Conservation (phyloP, 2,797 vertebrate species). For the Lepus oiostolus region DNA sequence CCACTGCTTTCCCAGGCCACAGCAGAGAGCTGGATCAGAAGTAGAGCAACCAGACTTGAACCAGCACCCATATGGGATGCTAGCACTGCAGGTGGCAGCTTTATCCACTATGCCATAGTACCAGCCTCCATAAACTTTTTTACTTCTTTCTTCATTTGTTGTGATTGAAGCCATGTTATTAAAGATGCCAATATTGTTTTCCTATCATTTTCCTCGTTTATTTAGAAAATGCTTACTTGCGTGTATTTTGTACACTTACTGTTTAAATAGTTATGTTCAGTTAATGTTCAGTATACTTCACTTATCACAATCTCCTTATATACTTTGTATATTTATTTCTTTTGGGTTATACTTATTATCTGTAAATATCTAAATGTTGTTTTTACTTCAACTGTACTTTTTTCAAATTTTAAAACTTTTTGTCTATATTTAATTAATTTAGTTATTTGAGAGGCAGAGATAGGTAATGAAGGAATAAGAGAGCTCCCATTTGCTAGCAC, state of each 20-base stretch:
- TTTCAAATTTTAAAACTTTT: background rate
- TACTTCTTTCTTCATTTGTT: background rate
- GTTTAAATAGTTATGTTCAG: constrained; percentile 1
- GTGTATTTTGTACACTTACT: background rate
- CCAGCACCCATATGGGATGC: no score
- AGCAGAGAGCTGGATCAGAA: no score
- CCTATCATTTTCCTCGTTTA: background rate
- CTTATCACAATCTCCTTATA: background rate
- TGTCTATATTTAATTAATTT: no score
- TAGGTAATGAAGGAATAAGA: no score
- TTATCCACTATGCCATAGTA: no score
- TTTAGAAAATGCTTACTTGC: background rate
- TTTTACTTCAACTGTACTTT: background rate
- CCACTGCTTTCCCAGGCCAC: no score
- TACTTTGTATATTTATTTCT: background rate
- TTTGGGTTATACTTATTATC: background rate
- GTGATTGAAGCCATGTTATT: background rate
- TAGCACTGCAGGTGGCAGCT: no score
- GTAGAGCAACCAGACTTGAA: no score
- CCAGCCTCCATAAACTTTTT: background rate
- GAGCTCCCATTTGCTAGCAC: no score
- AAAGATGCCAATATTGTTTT: background rate
- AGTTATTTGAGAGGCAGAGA: no score
- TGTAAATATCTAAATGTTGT: background rate
- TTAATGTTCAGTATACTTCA: background rate